These are phyloP conservation scores for Drosophila teissieri DNA, from an alignment of 1,140 invertebrate genomes.

Conservation along the genomic window DNA sequence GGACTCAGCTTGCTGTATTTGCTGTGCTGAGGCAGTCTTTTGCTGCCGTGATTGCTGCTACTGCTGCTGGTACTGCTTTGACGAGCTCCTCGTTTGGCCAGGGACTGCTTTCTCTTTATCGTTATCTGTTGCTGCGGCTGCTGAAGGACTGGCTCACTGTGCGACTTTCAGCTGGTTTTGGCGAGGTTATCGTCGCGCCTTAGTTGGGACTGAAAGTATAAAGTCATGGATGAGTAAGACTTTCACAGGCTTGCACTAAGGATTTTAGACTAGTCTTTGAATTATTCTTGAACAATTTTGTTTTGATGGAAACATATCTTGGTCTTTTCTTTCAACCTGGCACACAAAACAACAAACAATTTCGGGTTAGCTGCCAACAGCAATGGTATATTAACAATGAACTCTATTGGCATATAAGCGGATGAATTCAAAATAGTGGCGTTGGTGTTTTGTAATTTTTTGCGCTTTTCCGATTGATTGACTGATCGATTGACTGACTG, in stretches of 20 bases:
- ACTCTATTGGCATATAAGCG: slow-evolving; percentile 21
- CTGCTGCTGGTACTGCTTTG: slow-evolving; percentile 11
- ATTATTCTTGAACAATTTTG: not conserved
- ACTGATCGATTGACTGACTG: slow-evolving; percentile 22
- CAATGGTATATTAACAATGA: slow-evolving; percentile 37
- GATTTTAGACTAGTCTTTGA: not conserved
- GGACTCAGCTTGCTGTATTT: slow-evolving; percentile 38
- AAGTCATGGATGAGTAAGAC: not conserved
- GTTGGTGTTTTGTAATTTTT: slow-evolving; percentile 24
- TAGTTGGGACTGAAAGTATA: slow-evolving; percentile 75
- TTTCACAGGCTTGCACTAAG: too few relatives aligned
- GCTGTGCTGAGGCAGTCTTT: slow-evolving; percentile 6
- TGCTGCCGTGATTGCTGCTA: slow-evolving; percentile 7
- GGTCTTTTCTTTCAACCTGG: slow-evolving; percentile 46
- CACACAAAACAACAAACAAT: slow-evolving; percentile 68
- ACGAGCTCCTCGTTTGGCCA: slow-evolving; percentile 30
- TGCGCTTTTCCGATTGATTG: slow-evolving; percentile 16
- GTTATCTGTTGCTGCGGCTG: slow-evolving; percentile 37
- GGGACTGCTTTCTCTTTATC: slow-evolving; percentile 26
- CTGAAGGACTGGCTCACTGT: slow-evolving; percentile 39
- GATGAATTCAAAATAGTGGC: slow-evolving; percentile 21
- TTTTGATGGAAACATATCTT: slow-evolving; percentile 9
- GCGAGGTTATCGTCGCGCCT: slow-evolving; percentile 84
- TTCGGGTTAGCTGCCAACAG: slow-evolving; percentile 19
- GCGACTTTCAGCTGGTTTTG: slow-evolving; percentile 84